Base-by-base conservation (phyloP, 92 coral and sea anemone species). In the Micromussa lordhowensis region DNA sequence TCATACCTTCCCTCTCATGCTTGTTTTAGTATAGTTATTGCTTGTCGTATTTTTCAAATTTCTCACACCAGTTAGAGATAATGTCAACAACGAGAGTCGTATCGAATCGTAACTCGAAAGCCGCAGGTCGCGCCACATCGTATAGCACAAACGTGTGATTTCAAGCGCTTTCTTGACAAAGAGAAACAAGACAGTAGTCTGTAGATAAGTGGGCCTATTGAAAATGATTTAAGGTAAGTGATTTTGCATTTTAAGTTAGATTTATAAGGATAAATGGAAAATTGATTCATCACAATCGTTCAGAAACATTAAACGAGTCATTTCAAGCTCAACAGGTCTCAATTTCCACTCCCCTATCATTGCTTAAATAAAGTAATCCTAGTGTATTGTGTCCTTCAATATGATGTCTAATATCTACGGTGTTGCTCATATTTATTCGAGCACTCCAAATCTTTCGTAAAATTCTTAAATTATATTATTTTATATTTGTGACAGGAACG, bases 21-120 rank as follows among this genome's bases (percentile, higher is more conserved):
- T 66, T 26, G 71, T 66, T 66, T 30, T 40, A 26, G 0, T 15
- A 19, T 19, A 18, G 54, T 44, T 61, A 29, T 63, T 28, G 40
- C 40, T 40, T 26, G 70, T 76, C 13, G 17, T 19, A 28, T 59
- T 68, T 31, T 71, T 68, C 18, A 30, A 29, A 31, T 61, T 63
- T 40, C 30, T 63, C 53, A 75, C 89, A 86, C 89, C 89, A 77
- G 89, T 86, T 31, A 36, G 19, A 19, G 36, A 86, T 34, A 86
- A 86, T 86, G 53, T 86, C 83, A 86, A 86, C 89, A 86, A 77
- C 68, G 64, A 36, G 63, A 29, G 24, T 78, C 15, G 34, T 32
- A 86, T 86, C 69, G 35, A 86, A 66, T 77, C 40, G 64, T 2
- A 51, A 35, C 73, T 86, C 38, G 89, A 77, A 78, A 77, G 89